Evolutionary conservation across 1,140 invertebrate species (phyloP).

Genomic region (Orius laevigatus): DNA sequence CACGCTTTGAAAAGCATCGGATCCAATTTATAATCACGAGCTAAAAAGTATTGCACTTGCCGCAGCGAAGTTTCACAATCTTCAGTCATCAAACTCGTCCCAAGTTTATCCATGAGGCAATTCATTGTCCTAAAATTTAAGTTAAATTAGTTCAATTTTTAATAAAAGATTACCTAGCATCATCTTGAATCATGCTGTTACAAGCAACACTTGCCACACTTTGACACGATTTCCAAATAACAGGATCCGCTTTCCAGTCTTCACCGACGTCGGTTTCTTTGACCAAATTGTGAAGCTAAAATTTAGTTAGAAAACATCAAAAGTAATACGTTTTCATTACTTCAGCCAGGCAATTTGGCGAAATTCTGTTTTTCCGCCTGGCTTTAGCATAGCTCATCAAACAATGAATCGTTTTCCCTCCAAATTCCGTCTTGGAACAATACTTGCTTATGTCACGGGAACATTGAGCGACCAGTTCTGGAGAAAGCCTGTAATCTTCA

Average conservation of each 20-base stretch:
- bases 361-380: constrained; percentile 41
- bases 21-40: constrained; percentile 86
- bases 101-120: constrained; percentile 85
- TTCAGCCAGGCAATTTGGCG: constrained; percentile 46
- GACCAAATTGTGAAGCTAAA: constrained; percentile 55
- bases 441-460: constrained; percentile 64
- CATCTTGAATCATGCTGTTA: constrained; percentile 21
- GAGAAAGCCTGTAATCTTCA: constrained; percentile 82
- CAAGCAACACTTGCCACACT: constrained; percentile 60
- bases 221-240: constrained; percentile 69
- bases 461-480: constrained; percentile 80
- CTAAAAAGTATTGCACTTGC: constrained; percentile 94
- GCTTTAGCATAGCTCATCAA: constrained; percentile 75
- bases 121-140: constrained; percentile 56
- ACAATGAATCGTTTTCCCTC: constrained; percentile 87
- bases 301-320: constrained; percentile 8
- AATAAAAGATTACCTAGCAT: constrained; percentile 21
- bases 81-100: constrained; percentile 65
- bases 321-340: constrained; percentile 28
- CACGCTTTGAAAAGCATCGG: constrained; percentile 76
- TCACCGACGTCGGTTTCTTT: constrained; percentile 70
- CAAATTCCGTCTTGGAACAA: constrained; percentile 51
- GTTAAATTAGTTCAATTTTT: neutral
- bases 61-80: constrained; percentile 80
- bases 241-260: constrained; percentile 83